A percentile compares a stretch with the other conserved stretches of the same genome.
phyloP scores from a whole-genome alignment of 1,140 invertebrate species.

The Drosophila hydei region DNA sequence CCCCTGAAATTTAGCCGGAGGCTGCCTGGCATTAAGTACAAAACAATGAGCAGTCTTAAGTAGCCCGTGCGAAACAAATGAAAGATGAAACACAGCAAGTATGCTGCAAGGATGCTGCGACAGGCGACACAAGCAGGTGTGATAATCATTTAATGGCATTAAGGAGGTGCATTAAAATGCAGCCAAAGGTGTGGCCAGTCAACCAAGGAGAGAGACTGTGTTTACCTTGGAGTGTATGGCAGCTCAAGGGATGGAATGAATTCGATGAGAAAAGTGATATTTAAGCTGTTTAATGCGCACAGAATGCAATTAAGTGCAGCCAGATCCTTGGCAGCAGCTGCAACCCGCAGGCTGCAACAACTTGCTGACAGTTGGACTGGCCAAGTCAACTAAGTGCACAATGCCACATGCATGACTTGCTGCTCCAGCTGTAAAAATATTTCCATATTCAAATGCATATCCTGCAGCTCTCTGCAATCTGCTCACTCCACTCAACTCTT shows the following conservation, averaged over 20 bases:
- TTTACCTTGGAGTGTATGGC: slow-evolving; percentile 12
- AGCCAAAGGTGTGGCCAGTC: slow-evolving; percentile 48
- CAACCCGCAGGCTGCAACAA: slow-evolving; percentile 4
- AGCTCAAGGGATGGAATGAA: slow-evolving; percentile 2
- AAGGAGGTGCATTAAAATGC: slow-evolving; percentile 65
- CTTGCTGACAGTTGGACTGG: background rate
- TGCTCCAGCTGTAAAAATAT: slow-evolving; percentile 14
- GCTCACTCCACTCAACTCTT: background rate
- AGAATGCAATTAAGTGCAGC: slow-evolving; percentile 55
- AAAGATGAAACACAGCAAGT: slow-evolving; percentile 43
- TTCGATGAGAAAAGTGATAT: slow-evolving; percentile 45
- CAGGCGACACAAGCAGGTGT: slow-evolving; percentile 49
- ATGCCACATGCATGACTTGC: slow-evolving; percentile 19
- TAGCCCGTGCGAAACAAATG: slow-evolving; percentile 47
- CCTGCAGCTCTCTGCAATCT: slow-evolving; percentile 11
- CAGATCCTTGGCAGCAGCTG: slow-evolving; percentile 14
- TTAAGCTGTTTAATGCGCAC: slow-evolving; percentile 65
- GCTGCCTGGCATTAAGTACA: slow-evolving; percentile 18
- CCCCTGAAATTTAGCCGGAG: background rate
- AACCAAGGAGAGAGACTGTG: background rate
- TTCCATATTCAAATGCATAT: slow-evolving; percentile 32
- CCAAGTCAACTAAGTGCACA: slow-evolving; percentile 17
- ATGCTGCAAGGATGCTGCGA: background rate
- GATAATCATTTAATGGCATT: slow-evolving; percentile 77
- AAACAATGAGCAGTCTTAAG: slow-evolving; percentile 54